A percentile compares a stretch with the other conserved stretches of the same genome.
phyloP scores from a whole-genome alignment of 2,888 invertebrate species.

The Amiota communis region DNA sequence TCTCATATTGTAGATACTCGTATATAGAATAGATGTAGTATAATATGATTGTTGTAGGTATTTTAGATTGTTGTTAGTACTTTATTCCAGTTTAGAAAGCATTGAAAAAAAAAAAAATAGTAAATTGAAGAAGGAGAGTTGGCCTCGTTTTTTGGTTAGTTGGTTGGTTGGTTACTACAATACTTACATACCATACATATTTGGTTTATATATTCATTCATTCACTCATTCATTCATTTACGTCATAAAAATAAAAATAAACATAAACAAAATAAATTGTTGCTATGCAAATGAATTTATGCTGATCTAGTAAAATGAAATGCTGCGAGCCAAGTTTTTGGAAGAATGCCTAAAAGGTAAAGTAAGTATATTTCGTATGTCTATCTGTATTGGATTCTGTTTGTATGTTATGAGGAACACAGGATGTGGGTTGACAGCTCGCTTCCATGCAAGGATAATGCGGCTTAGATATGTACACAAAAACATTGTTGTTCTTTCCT shows the following conservation, averaged over 20 bases:
- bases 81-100: neutral
- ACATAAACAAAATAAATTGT: constrained; percentile 62
- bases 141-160: too few species aligned
- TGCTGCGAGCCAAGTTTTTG: constrained; percentile 41
- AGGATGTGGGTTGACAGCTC: constrained; percentile 12
- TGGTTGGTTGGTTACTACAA: too few species aligned
- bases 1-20: too few species aligned
- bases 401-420: neutral
- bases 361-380: too few species aligned
- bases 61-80: neutral
- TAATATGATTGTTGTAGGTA: neutral
- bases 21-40: neutral
- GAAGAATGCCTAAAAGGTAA: constrained; percentile 39
- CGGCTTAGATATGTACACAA: too few species aligned
- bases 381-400: too few species aligned
- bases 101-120: neutral
- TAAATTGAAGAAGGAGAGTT: constrained; percentile 14
- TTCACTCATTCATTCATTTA: constrained; percentile 38
- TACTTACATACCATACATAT: too few species aligned
- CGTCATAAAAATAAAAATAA: constrained; percentile 55
- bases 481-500: too few species aligned
- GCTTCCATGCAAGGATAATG: neutral
- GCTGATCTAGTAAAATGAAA: constrained; percentile 50
- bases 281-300: constrained; percentile 67
- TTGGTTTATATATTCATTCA: too few species aligned